These are phyloP conservation scores for Eriosoma lanigerum DNA, from an alignment of 1,140 invertebrate genomes.

Conservation along the genomic window DNA sequence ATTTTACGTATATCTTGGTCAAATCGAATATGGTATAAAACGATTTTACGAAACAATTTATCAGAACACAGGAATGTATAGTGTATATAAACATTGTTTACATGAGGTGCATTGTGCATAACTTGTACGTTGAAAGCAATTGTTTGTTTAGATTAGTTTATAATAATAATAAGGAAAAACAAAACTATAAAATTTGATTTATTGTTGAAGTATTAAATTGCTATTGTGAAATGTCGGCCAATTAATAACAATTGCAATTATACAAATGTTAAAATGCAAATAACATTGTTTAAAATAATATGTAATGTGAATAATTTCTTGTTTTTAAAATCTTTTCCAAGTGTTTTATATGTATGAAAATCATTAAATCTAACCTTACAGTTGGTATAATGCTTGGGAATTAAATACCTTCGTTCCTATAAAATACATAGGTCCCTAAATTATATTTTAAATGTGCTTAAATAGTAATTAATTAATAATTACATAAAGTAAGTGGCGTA, in stretches of 20 bases:
- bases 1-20: background rate
- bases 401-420: background rate
- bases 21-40: no score
- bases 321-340: background rate
- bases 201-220: constrained; percentile 5
- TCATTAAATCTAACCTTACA: no score
- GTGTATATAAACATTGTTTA: background rate
- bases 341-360: no score
- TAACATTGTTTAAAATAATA: background rate
- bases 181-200: background rate
- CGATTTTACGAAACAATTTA: constrained; percentile 1
- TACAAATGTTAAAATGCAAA: background rate
- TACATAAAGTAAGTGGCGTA: no score
- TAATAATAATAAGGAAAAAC: constrained; percentile 1
- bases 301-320: background rate
- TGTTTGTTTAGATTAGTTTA: background rate
- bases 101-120: background rate
- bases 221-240: background rate
- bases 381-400: background rate
- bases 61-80: background rate
- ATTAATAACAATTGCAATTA: background rate
- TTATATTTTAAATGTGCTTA: background rate
- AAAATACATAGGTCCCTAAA: background rate
- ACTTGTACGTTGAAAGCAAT: background rate
- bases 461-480: no score